Evolutionary conservation across 1,140 invertebrate species (phyloP).

Genomic region (Dreissena polymorpha): DNA sequence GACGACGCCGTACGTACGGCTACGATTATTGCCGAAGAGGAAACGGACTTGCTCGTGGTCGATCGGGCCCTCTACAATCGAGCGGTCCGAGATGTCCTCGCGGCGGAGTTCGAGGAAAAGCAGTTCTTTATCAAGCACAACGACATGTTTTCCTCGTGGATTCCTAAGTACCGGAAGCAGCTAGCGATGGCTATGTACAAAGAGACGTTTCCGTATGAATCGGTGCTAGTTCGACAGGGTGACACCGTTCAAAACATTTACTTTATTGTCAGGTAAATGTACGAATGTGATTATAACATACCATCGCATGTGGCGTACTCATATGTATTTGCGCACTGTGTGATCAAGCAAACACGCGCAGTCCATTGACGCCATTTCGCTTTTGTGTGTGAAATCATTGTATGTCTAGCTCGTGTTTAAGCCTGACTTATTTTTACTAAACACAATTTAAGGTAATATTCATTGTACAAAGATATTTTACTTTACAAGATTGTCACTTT

Average conservation of each 20-base stretch:
- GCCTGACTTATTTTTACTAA: no score
- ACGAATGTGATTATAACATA: no score
- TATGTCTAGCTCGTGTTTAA: no score
- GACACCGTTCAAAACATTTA: constrained; percentile 73
- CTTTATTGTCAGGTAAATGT: constrained; percentile 75
- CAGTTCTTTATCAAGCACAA: constrained; percentile 72
- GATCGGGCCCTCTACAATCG: constrained; percentile 76
- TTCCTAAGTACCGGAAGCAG: constrained; percentile 77
- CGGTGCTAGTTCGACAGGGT: constrained; percentile 73
- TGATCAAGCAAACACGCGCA: no score
- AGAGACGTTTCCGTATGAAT: constrained; percentile 73
- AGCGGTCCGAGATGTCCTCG: constrained; percentile 75
- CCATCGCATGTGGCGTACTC: no score
- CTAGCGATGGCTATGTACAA: constrained; percentile 77
- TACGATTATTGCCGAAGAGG: constrained; percentile 73
- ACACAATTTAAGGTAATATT: no score
- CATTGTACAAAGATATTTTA: no score
- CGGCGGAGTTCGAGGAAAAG: constrained; percentile 77
- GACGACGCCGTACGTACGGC: constrained; percentile 76
- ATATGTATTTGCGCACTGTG: no score
- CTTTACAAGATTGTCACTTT: no score
- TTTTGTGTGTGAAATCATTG: no score
- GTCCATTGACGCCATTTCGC: no score
- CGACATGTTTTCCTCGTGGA: constrained; percentile 73
- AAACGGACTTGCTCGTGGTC: constrained; percentile 75